Conservation (phyloP, 2,797 vertebrate species). For the Streptopelia turtur region DNA sequence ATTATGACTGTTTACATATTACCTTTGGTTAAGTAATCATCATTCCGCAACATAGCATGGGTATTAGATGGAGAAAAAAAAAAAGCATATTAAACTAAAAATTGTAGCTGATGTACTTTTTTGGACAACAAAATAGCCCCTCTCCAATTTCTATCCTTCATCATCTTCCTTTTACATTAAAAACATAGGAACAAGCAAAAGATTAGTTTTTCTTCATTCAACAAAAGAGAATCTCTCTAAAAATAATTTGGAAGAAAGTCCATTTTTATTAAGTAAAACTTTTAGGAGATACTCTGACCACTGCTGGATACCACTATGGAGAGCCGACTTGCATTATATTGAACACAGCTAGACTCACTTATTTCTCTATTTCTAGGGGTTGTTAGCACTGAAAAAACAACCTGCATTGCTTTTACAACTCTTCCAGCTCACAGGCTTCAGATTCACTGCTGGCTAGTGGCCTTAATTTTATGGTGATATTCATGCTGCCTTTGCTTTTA, state of each 20-base stretch:
- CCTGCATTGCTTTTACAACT: slow-evolving; percentile 15
- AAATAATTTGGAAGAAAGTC: neutral
- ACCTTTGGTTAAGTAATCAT: neutral
- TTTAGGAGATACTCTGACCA: neutral
- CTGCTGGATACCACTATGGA: neutral
- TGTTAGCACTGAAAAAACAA: slow-evolving; percentile 6
- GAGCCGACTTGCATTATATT: neutral
- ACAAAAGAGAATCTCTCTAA: neutral
- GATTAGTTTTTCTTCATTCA: neutral
- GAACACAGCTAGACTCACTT: slow-evolving; percentile 3
- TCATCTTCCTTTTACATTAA: neutral
- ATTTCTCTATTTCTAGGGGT: neutral
- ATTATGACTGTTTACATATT: neutral
- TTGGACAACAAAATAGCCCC: neutral
- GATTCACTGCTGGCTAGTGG: neutral
- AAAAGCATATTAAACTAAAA: neutral
- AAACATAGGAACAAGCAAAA: neutral
- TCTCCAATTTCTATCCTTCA: neutral
- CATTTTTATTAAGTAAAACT: neutral
- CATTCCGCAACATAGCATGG: neutral
- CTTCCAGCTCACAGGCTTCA: neutral
- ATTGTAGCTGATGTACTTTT: neutral
- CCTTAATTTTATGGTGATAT: slow-evolving; percentile 10
- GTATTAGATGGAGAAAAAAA: neutral
- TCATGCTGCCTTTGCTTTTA: slow-evolving; percentile 31